These are phyloP conservation scores for Pandion haliaetus DNA, from an alignment of 2,113 vertebrate species.

Conservation along the genomic window DNA sequence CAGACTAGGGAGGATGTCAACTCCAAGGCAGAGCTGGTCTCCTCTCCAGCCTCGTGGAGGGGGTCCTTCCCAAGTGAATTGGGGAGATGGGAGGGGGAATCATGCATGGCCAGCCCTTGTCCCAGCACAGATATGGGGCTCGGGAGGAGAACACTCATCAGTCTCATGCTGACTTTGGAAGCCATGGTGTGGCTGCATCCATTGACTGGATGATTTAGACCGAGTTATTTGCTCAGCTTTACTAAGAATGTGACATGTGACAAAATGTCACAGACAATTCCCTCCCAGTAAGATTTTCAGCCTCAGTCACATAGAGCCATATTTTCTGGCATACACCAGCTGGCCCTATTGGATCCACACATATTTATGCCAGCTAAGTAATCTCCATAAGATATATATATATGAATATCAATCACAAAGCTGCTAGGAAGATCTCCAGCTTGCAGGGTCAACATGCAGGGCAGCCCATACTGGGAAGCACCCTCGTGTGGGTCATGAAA, in stretches of 20 bases:
- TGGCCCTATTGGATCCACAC: background rate
- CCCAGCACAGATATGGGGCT: background rate
- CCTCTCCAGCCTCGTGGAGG: background rate
- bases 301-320: background rate
- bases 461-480: background rate
- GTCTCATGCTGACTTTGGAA: background rate
- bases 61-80: background rate
- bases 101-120: background rate
- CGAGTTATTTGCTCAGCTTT: background rate
- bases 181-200: background rate
- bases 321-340: background rate
- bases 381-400: background rate
- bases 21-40: background rate
- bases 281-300: background rate
- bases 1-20: background rate
- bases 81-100: background rate
- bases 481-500: fast-evolving
- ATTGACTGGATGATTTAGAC: background rate
- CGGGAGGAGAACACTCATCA: fast-evolving
- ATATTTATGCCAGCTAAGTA: background rate
- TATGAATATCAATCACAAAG: background rate
- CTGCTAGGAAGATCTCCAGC: background rate
- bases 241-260: background rate
- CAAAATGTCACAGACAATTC: background rate
- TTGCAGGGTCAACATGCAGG: background rate